A percentile compares a stretch with the other conserved stretches of the same genome.
Conservation (phyloP, 2,888 invertebrate species). For the Gonocerus acuteangulatus region DNA sequence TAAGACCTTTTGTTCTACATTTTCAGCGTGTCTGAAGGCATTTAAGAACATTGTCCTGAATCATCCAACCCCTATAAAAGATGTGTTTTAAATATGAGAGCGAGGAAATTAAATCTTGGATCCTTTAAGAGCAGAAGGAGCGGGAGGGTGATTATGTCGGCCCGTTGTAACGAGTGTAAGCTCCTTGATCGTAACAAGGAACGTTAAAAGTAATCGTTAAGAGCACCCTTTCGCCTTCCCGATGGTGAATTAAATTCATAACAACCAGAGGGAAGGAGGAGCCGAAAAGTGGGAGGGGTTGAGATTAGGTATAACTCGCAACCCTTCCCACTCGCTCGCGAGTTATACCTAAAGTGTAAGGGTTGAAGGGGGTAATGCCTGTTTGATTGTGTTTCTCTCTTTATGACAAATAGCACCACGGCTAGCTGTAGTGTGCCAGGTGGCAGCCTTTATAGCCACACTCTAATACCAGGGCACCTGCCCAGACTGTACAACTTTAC, state of each 20-base stretch:
- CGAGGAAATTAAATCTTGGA: conserved; percentile 14
- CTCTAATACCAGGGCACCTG: conserved; percentile 15
- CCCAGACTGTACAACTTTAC: conserved; percentile 8
- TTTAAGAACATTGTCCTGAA: too few species aligned
- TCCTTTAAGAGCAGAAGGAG: not conserved
- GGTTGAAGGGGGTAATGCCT: conserved; percentile 14
- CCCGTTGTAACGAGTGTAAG: conserved; percentile 17
- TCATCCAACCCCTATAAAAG: too few species aligned
- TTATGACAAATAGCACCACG: conserved; percentile 5
- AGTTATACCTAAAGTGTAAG: not conserved
- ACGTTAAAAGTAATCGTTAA: conserved; percentile 27
- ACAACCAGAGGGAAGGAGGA: not conserved
- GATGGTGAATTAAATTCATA: conserved; percentile 27
- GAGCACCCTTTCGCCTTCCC: conserved; percentile 18
- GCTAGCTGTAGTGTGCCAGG: not conserved
- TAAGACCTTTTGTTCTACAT: too few species aligned
- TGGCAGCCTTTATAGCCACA: not conserved
- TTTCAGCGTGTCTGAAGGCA: too few species aligned
- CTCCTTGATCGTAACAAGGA: conserved; percentile 24
- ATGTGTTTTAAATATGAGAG: conserved; percentile 8
- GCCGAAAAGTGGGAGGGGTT: not conserved
- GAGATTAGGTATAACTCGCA: not conserved
- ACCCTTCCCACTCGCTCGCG: not conserved
- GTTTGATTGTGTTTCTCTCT: conserved; percentile 19
- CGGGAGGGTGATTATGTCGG: conserved; percentile 15